Evolutionary conservation across 2,888 invertebrate species (phyloP).

Genomic region (Chorisops tibialis): DNA sequence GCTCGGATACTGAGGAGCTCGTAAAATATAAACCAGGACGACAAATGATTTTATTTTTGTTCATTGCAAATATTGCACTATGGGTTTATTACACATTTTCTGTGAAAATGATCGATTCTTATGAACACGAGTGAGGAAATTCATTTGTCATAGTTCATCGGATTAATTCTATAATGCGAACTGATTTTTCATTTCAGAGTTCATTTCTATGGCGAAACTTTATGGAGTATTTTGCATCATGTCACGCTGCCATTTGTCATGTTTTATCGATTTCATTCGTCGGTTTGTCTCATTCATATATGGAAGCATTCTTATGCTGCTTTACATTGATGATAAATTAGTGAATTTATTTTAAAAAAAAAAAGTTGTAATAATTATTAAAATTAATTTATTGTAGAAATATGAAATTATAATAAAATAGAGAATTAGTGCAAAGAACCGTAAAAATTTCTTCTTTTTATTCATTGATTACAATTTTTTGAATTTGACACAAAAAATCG

Average conservation of each 20-base stretch:
- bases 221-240: constrained; percentile 72
- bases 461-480: too few relatives aligned
- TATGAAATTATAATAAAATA: too few relatives aligned
- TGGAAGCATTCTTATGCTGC: constrained; percentile 75
- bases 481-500: too few relatives aligned
- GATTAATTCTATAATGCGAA: too few relatives aligned
- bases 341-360: too few relatives aligned
- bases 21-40: constrained; percentile 69
- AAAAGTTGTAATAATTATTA: too few relatives aligned
- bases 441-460: too few relatives aligned
- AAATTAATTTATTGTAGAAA: too few relatives aligned
- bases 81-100: constrained; percentile 74
- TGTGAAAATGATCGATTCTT: constrained; percentile 53
- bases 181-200: constrained; percentile 51
- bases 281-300: constrained; percentile 75
- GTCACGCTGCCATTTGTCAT: constrained; percentile 70
- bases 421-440: too few relatives aligned
- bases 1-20: constrained; percentile 62
- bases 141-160: too few relatives aligned
- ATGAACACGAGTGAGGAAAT: constrained; percentile 50
- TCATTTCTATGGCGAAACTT: constrained; percentile 62
- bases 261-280: constrained; percentile 75
- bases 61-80: constrained; percentile 72
- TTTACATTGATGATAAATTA: too few relatives aligned
- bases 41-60: constrained; percentile 71